Conservation (phyloP, 2,888 invertebrate species). For the Ichneumoninae sp. region DNA sequence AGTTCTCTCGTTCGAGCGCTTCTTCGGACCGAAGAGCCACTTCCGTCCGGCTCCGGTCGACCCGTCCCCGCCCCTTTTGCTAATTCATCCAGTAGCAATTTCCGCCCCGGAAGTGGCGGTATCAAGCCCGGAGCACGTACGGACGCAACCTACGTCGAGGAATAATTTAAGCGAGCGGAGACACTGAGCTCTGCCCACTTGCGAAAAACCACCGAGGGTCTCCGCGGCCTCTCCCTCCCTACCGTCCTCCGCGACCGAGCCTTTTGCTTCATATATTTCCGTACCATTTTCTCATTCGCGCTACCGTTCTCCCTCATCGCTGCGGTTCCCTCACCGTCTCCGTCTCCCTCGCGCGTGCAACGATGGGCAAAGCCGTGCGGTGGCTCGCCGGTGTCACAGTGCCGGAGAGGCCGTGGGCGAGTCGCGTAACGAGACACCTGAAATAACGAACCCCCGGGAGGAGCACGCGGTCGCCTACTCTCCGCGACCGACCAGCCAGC, state of each 20-base stretch:
- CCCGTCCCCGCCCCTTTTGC: not conserved
- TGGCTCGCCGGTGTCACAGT: conserved; percentile 29
- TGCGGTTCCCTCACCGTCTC: conserved; percentile 7
- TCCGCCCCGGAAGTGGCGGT: not conserved
- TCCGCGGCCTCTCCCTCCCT: conserved; percentile 1
- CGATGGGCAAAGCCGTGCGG: conserved; percentile 36
- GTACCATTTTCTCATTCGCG: conserved; percentile 31
- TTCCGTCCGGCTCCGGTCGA: conserved; percentile 1
- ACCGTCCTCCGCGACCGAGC: conserved; percentile 9
- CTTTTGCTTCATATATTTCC: conserved; percentile 41
- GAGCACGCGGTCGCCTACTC: conserved; percentile 52
- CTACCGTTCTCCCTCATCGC: not conserved
- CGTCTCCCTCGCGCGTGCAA: conserved; percentile 11
- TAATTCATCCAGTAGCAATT: conserved; percentile 15
- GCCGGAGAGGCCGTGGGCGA: conserved; percentile 50
- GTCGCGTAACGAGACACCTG: conserved; percentile 71
- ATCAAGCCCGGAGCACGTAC: conserved; percentile 8
- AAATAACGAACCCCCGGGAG: conserved; percentile 69
- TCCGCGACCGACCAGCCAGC: conserved; percentile 28
- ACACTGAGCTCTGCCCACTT: conserved; percentile 14
- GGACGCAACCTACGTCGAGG: conserved; percentile 28
- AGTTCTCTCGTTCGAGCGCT: conserved; percentile 48
- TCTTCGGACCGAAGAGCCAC: conserved; percentile 18
- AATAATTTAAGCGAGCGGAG: conserved; percentile 49
- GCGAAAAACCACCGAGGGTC: conserved; percentile 20